A percentile compares a stretch with the other conserved stretches of the same genome.
These are phyloP conservation scores for Melanophora roralis DNA, from an alignment of 2,888 invertebrate species.

Conservation along the genomic window DNA sequence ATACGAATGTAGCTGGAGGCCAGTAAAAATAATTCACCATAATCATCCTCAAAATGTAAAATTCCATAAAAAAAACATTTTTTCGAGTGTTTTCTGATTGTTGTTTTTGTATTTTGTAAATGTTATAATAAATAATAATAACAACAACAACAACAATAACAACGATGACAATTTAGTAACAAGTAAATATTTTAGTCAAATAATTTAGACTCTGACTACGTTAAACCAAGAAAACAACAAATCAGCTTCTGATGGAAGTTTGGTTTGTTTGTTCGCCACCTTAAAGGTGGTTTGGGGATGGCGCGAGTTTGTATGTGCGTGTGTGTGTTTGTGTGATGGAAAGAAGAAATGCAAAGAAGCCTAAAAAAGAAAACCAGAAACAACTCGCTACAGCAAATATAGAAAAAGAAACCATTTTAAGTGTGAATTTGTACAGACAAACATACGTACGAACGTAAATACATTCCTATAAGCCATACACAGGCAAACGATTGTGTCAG, in stretches of 20 bases:
- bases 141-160: constrained; percentile 1
- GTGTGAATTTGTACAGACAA: constrained; percentile 15
- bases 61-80: constrained; percentile 50
- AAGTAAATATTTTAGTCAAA: neutral
- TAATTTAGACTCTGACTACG: neutral
- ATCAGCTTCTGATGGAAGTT: constrained; percentile 26
- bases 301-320: neutral
- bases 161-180: neutral
- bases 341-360: constrained; percentile 54
- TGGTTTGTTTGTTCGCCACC: constrained; percentile 1
- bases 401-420: constrained; percentile 56
- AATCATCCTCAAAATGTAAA: constrained; percentile 39
- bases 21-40: neutral
- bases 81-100: constrained; percentile 14
- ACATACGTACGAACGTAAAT: neutral
- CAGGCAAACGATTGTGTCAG: neutral
- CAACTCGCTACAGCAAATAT: constrained; percentile 24
- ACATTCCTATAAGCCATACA: constrained; percentile 7
- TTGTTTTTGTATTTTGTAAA: neutral
- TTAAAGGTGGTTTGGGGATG: neutral
- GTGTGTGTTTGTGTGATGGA: constrained; percentile 21
- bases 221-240: constrained; percentile 33
- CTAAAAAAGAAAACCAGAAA: constrained; percentile 59
- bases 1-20: neutral
- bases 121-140: too few relatives aligned